These are phyloP conservation scores for Rhagonycha fulva DNA, from an alignment of 2,888 invertebrate genomes.

Conservation along the genomic window DNA sequence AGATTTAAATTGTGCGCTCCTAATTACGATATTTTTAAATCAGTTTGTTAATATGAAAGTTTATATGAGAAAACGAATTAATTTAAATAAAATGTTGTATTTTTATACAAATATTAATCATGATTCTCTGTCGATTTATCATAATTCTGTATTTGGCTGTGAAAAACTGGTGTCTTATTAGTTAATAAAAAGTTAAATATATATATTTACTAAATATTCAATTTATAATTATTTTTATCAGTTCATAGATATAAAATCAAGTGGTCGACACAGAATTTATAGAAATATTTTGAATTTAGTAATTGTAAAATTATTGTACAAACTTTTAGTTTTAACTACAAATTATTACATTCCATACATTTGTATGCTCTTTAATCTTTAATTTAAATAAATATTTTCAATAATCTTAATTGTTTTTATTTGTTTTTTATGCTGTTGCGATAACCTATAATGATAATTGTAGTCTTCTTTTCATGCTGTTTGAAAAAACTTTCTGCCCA, in stretches of 20 bases:
- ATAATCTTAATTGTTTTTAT: too few relatives aligned
- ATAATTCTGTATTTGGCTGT: constrained; percentile 48
- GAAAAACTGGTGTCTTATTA: constrained; percentile 39
- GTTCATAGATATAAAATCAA: neutral
- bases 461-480: too few relatives aligned
- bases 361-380: constrained; percentile 14
- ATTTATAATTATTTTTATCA: neutral
- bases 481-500: too few relatives aligned
- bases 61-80: neutral
- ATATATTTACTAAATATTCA: neutral
- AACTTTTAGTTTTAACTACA: constrained; percentile 14
- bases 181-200: constrained; percentile 3
- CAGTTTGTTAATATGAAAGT: neutral
- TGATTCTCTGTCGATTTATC: constrained; percentile 31
- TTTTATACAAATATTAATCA: constrained; percentile 18
- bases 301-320: constrained; percentile 33
- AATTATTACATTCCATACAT: constrained; percentile 17
- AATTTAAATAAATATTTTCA: neutral
- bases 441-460: too few relatives aligned
- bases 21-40: neutral
- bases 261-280: neutral
- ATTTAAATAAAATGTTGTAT: constrained; percentile 3
- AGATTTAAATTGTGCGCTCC: neutral
- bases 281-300: constrained; percentile 1
- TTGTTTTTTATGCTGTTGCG: too few relatives aligned